phyloP scores from a whole-genome alignment of 35 echinoderm and acorn worm genomes.

The Anneissia japonica region DNA sequence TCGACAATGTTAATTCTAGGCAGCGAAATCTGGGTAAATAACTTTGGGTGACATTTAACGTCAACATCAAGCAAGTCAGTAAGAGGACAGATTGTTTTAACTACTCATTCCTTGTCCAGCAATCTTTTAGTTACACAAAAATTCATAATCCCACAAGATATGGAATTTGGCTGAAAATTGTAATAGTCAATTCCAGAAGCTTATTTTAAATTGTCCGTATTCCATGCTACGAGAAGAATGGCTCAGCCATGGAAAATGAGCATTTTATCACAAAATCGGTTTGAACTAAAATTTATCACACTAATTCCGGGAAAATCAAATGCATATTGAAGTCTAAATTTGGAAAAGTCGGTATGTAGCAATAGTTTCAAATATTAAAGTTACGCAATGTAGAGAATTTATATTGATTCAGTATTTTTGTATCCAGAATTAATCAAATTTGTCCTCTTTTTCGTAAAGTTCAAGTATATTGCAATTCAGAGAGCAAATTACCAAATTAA shows the following conservation, averaged over 20 bases:
- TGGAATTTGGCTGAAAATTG: background rate
- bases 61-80: background rate
- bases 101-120: background rate
- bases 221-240: background rate
- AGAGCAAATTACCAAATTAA: too few species aligned
- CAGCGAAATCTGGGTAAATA: background rate
- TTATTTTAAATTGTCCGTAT: background rate
- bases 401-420: too few species aligned
- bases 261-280: too few species aligned
- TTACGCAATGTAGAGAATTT: too few species aligned
- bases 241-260: background rate
- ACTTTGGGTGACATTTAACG: conserved; percentile 1
- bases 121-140: background rate
- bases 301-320: too few species aligned
- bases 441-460: too few species aligned
- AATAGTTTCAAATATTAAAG: too few species aligned
- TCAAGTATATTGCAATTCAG: too few species aligned
- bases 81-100: background rate
- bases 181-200: background rate
- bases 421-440: too few species aligned
- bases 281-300: too few species aligned
- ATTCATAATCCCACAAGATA: background rate
- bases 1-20: background rate
- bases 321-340: too few species aligned
- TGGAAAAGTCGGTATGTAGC: too few species aligned